These are phyloP conservation scores for Pangasius larnaudii DNA, from an alignment of 2,797 vertebrate genomes.

Conservation along the genomic window DNA sequence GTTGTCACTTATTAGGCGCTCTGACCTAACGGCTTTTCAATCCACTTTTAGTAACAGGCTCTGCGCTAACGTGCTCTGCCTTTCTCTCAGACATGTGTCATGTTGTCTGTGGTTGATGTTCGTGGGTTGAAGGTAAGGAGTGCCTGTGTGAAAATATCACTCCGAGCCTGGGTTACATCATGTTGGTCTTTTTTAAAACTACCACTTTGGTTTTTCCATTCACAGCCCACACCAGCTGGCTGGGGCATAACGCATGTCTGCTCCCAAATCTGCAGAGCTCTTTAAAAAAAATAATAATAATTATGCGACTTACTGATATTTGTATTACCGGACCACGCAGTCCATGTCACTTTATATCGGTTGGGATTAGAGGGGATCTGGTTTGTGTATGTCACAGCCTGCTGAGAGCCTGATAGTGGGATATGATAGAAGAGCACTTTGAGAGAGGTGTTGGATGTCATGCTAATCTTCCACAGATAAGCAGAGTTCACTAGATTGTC, in stretches of 20 bases:
- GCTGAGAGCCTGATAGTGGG: constrained; percentile 43
- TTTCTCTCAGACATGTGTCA: constrained; percentile 22
- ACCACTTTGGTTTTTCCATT: constrained; percentile 30
- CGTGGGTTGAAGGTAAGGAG: constrained; percentile 14
- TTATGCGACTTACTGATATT: neutral
- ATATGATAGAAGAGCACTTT: constrained; percentile 38
- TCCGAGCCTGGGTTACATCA: constrained; percentile 3
- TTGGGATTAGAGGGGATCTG: constrained; percentile 35
- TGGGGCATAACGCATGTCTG: neutral
- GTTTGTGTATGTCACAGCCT: constrained; percentile 47
- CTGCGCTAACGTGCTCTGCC: neutral
- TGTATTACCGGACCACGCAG: neutral
- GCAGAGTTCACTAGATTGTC: constrained; percentile 26
- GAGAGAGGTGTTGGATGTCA: constrained; percentile 46
- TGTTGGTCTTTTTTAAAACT: constrained; percentile 11
- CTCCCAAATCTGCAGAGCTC: neutral
- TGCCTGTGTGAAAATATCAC: constrained; percentile 14
- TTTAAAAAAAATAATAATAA: neutral
- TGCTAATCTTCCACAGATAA: constrained; percentile 57
- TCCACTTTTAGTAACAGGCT: neutral
- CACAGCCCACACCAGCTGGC: constrained; percentile 26
- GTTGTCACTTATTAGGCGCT: neutral
- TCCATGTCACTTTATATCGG: neutral
- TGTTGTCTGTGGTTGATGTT: neutral
- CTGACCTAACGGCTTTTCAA: constrained; percentile 8